phyloP scores from a whole-genome alignment of 1,140 invertebrate species.

The Saccostrea echinata region DNA sequence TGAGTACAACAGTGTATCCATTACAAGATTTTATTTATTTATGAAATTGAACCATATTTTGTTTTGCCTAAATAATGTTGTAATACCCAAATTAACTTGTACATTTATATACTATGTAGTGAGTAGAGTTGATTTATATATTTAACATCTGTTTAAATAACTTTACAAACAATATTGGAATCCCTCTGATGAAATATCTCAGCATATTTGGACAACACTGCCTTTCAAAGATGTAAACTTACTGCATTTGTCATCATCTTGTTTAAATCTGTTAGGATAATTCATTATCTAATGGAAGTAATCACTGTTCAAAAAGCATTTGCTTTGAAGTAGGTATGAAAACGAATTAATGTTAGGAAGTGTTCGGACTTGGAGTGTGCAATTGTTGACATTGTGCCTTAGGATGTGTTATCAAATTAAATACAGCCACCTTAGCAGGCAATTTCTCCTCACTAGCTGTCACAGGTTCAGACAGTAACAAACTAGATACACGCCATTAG shows the following conservation, averaged over 20 bases:
- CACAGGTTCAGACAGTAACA: slow-evolving; percentile 10
- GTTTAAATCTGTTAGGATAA: neutral
- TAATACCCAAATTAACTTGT: too few relatives aligned
- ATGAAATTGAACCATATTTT: neutral
- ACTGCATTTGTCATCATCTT: neutral
- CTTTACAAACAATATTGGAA: neutral
- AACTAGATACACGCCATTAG: neutral
- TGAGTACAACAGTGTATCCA: neutral
- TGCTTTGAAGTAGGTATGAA: neutral
- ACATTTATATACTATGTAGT: neutral
- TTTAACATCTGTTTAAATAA: neutral
- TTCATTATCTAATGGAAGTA: neutral
- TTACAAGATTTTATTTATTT: neutral
- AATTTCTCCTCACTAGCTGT: neutral
- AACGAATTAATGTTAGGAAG: neutral
- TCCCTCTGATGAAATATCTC: neutral
- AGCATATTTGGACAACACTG: neutral
- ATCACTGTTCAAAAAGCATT: neutral
- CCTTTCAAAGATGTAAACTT: neutral
- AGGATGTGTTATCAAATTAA: neutral
- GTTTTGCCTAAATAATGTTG: neutral
- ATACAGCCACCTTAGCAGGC: slow-evolving; percentile 14
- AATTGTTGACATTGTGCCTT: slow-evolving; percentile 21
- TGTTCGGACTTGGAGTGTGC: neutral
- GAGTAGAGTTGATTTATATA: neutral